phyloP scores from a whole-genome alignment of 2,113 vertebrate species.

The Pollachius pollachius region DNA sequence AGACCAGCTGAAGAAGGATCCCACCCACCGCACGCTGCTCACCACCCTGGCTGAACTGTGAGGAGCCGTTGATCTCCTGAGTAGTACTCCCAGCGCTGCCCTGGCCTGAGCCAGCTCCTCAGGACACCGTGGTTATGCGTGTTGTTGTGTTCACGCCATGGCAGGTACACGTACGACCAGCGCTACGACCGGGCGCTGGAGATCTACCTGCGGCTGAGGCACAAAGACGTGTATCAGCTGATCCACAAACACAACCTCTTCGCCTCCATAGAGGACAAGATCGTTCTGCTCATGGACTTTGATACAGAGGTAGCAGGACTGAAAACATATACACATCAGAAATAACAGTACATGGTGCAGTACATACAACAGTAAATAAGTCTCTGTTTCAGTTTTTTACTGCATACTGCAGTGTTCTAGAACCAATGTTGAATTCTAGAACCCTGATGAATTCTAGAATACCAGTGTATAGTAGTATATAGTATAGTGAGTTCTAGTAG shows the following conservation, averaged over 20 bases:
- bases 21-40: slow-evolving; percentile 85
- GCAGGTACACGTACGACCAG: slow-evolving; percentile 95
- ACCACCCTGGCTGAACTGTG: slow-evolving; percentile 93
- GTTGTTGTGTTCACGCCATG: slow-evolving; percentile 8
- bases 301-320: slow-evolving; percentile 86
- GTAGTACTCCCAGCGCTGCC: too few species aligned
- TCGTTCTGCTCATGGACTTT: slow-evolving; percentile 97
- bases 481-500: too few species aligned
- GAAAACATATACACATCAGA: background rate
- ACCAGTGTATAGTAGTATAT: too few species aligned
- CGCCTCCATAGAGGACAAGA: slow-evolving; percentile 95
- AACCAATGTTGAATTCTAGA: too few species aligned
- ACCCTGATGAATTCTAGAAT: background rate
- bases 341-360: background rate
- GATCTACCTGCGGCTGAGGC: slow-evolving; percentile 92
- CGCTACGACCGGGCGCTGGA: slow-evolving; percentile 94
- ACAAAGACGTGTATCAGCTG: slow-evolving; percentile 95
- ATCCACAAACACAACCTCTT: slow-evolving; percentile 99
- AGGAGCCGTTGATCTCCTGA: slow-evolving; percentile 45
- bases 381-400: too few species aligned
- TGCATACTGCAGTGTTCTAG: too few species aligned
- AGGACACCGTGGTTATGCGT: too few species aligned
- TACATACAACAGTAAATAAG: too few species aligned
- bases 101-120: too few species aligned
- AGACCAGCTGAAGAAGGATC: slow-evolving; percentile 89